Evolutionary conservation across 2,797 vertebrate genomes (phyloP), one percentile per base, ranked within the genome.

Genomic region (Bradypus variegatus): DNA sequence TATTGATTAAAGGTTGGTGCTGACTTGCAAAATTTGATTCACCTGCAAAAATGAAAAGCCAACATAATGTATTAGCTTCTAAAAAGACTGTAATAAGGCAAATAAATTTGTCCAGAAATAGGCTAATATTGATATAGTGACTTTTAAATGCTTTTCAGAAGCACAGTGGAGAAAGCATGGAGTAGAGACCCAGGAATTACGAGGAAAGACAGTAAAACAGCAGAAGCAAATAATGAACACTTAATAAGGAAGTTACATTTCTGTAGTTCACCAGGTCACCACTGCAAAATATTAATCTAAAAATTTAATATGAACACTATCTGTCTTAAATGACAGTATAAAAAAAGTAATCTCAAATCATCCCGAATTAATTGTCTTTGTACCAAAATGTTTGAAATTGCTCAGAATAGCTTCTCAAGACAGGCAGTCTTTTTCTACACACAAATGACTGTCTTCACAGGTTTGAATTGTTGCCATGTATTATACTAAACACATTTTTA

Each of bases 281-380:
- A 38, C 53, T 86, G 65, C 19, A 53, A 73, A 92, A 45, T 75
- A 78, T 53, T 93, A 45, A 75, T 82, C 55, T 93, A 45, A 90
- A 94, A 89, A 88, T 23, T 65, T 93, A 60, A 45, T 82, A 83
- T 64, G 86, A 90, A 65, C 72, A 81, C 13, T 29, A 3, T 90
- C 67, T 93, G 36, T 92, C 48, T 27, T 67, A 55, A 91, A 80
- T 83, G 79, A 75, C 58, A 70, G 23, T 69, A n/a, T 62, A 77
- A 69, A 31, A 77, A 60, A 93, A 84, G 72, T 77, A 78, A 88
- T 95, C 80, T 91, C 77, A 92, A 85, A 91, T 89, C 75, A 85
- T 76, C n/a, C 79, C 79, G 77, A 92, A 93, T 88, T 91, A 93
- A 90, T 87, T 90, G 60, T 55, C 69, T 95, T 94, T 94, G 45